Evolutionary conservation across 2,888 invertebrate species (phyloP), one percentile per base, ranked within the genome.

Genomic region (Drosophila mimetica): DNA sequence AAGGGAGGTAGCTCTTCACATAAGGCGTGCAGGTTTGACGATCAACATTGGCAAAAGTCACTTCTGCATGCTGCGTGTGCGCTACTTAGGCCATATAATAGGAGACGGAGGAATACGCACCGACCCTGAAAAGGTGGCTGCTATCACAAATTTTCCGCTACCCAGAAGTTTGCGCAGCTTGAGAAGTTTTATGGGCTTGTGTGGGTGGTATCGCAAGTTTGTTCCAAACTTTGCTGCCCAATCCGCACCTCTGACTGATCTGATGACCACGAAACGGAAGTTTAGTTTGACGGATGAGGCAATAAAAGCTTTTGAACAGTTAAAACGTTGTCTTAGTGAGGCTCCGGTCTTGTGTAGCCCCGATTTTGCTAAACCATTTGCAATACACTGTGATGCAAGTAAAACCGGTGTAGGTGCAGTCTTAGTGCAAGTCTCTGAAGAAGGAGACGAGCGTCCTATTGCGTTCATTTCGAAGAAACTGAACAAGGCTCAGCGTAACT

Each of bases 111-210:
- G 39, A 11, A 39, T 18, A 2, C 39, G 39, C 4, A 36, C n/a
- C n/a, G 34, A 34, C n/a, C 34, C 34, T 37, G 37, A 18, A 37
- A 32, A 32, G 32, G 32, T 32, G 32, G 6, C 28, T 28, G 28
- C 28, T 6, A 28, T 22, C 4, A 22, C 22, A 4, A 22, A 22
- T 22, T 22, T 22, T 22, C 22, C 22, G 22, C 22, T 22, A 25
- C 25, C 25, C 8, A 6, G 25, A 8, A 25, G 7, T 25, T 25
- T 25, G 25, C 25, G 39, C 2, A 18, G 39, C 18, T 39, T 39
- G 39, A 39, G 39, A 18, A 39, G 39, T 11, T 39, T 39, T 4
- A 39, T 39, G 39, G 39, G 39, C 2, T 11, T 39, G 39, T 39
- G 39, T 18, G 39, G 39, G 0, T 39, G 39, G 39, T 39, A 39